These are phyloP conservation scores for Zaprionus taronus DNA, from an alignment of 1,140 invertebrate species.

Conservation along the genomic window DNA sequence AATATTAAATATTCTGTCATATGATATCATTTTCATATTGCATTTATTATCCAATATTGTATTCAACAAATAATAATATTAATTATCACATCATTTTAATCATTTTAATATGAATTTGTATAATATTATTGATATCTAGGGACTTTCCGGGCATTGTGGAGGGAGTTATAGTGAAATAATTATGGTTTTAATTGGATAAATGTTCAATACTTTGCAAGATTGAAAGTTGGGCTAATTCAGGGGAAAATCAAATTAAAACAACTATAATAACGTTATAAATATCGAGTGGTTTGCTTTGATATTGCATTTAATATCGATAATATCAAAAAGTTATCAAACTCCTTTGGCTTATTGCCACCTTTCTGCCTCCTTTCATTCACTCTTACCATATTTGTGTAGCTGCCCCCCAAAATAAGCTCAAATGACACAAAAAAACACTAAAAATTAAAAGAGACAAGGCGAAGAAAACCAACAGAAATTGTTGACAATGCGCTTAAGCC, in stretches of 20 bases:
- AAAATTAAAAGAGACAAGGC: not conserved
- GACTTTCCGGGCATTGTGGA: not conserved
- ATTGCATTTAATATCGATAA: not conserved
- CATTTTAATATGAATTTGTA: not conserved
- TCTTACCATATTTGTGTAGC: constrained; percentile 16
- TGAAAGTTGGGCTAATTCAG: too few species aligned
- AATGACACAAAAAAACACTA: constrained; percentile 18
- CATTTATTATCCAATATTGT: not conserved
- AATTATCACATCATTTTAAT: too few species aligned
- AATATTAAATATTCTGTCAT: too few species aligned
- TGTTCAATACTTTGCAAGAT: not conserved
- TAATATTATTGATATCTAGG: not conserved
- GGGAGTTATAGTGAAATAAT: not conserved
- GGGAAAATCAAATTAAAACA: too few species aligned
- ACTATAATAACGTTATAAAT: too few species aligned
- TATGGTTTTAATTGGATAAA: not conserved
- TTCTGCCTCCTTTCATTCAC: not conserved
- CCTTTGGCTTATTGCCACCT: not conserved
- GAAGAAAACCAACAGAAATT: constrained; percentile 19
- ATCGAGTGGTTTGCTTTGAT: too few species aligned
- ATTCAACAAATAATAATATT: too few species aligned
- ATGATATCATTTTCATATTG: not conserved
- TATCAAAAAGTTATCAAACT: not conserved
- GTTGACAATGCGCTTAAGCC: constrained; percentile 38
- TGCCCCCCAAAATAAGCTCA: not conserved